Evolutionary conservation across 2,888 invertebrate species (phyloP).

Genomic region (Suillia variegata): DNA sequence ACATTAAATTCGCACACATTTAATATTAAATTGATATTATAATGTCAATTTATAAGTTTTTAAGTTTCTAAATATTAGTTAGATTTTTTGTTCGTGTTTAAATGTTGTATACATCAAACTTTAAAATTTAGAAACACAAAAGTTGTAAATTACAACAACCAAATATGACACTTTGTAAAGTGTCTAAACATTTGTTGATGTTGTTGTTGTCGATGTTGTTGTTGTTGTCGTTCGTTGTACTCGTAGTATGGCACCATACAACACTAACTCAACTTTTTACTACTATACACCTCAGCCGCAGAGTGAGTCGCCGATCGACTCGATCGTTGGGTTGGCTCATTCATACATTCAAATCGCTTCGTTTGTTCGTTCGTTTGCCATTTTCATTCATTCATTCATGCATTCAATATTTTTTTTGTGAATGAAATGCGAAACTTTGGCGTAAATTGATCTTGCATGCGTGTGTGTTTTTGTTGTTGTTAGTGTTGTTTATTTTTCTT

Average conservation of each 20-base stretch:
- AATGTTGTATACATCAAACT: too few species aligned
- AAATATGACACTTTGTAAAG: too few species aligned
- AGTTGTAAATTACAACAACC: too few species aligned
- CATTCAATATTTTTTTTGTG: constrained; percentile 41
- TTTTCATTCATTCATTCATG: constrained; percentile 27
- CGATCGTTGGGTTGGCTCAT: constrained; percentile 17
- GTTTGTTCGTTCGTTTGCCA: constrained; percentile 13
- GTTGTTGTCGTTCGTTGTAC: neutral
- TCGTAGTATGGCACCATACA: neutral
- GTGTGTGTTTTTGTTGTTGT: constrained; percentile 10
- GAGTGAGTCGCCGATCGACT: neutral
- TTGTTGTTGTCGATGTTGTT: neutral
- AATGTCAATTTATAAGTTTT: too few species aligned
- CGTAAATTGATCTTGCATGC: constrained; percentile 36
- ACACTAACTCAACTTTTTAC: constrained; percentile 3
- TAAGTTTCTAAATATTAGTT: too few species aligned
- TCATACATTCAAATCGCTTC: constrained; percentile 9
- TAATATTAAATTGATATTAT: too few species aligned
- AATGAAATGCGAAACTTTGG: constrained; percentile 49
- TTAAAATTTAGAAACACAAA: too few species aligned
- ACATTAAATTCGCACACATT: too few species aligned
- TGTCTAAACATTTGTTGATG: constrained; percentile 7
- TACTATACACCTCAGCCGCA: too few species aligned
- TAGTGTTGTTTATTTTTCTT: neutral
- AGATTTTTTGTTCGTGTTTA: too few species aligned